phyloP scores from a whole-genome alignment of 1,140 invertebrate species.

The Olivierus martensii region DNA sequence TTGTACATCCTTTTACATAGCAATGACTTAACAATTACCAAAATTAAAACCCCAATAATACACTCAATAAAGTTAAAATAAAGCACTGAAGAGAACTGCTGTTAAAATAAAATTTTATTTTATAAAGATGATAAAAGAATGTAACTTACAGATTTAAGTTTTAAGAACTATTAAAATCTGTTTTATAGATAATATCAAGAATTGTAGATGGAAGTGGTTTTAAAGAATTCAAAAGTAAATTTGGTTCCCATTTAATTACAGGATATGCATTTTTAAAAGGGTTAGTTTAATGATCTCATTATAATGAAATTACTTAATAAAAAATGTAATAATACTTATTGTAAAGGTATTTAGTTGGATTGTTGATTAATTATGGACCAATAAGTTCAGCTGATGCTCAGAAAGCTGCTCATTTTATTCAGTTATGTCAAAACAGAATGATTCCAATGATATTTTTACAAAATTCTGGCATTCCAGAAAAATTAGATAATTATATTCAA shows the following conservation, averaged over 20 bases:
- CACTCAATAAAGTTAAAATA: too few relatives aligned
- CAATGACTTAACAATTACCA: too few relatives aligned
- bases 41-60: too few relatives aligned
- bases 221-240: slow-evolving; percentile 25
- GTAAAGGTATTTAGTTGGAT: slow-evolving; percentile 21
- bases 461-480: slow-evolving; percentile 1
- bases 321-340: background rate
- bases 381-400: slow-evolving; percentile 20
- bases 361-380: slow-evolving; percentile 22
- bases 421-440: slow-evolving; percentile 21
- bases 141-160: too few relatives aligned
- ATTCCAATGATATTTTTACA: slow-evolving; percentile 17
- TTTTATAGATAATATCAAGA: slow-evolving; percentile 18
- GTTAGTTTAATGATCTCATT: slow-evolving; percentile 4
- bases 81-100: too few relatives aligned
- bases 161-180: too few relatives aligned
- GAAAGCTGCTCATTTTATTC: slow-evolving; percentile 25
- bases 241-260: slow-evolving; percentile 23
- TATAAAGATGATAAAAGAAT: too few relatives aligned
- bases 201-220: slow-evolving; percentile 25
- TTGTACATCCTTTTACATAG: too few relatives aligned
- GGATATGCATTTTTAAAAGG: slow-evolving; percentile 22
- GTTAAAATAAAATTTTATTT: too few relatives aligned
- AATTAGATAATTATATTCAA: too few relatives aligned
- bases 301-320: background rate